Evolutionary conservation across 2,797 vertebrate genomes (phyloP), one percentile per base, ranked within the genome.

Genomic region (Fundulus diaphanus): DNA sequence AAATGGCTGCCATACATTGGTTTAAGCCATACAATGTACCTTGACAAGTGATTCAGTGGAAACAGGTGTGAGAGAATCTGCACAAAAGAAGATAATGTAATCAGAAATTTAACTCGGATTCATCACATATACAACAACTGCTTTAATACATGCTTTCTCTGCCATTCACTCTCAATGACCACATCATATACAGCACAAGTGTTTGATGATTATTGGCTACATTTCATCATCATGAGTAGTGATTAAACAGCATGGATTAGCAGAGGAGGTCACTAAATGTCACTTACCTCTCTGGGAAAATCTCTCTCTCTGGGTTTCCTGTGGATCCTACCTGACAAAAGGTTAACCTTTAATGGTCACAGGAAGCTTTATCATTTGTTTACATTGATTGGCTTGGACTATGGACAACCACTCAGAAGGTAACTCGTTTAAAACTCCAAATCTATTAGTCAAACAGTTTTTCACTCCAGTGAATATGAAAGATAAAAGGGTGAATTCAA

Each of bases 281-380:
- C 75, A 37, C 72, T 85, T 33, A 77, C 76, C 71, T 11, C 70
- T 73, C 8, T 1, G 7, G 73, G 35, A 5, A 76, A 20, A 67
- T 81, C 37, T 48, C 3, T 69, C 24, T n/a, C 44, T 27, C 56
- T 56, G 49, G 54, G 70, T 46, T 70, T 48, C 44, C 68, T 81
- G 57, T 72, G 63, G 76, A 77, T 70, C 52, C 87, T 87, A 91
- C 92, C 82, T 88, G 2, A 2, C n/a, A 44, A 54, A 48, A 49
- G 70, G 72, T 78, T 61, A 81, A 85, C 79, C 65, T 79, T 78
- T 11, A 72, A 57, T 37, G 52, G 12, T 59, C 49, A 57, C 24
- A 68, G 24, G 5, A 16, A 52, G 75, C 42, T 67, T 89, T 90
- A 84, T 90, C 80, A 67, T 70, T 40, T 90, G 85, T 93, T 93